Percentiles rank a stretch among this genome's conserved stretches.
phyloP scores from a whole-genome alignment of 2,113 vertebrate genomes.

The Paralichthys olivaceus region DNA sequence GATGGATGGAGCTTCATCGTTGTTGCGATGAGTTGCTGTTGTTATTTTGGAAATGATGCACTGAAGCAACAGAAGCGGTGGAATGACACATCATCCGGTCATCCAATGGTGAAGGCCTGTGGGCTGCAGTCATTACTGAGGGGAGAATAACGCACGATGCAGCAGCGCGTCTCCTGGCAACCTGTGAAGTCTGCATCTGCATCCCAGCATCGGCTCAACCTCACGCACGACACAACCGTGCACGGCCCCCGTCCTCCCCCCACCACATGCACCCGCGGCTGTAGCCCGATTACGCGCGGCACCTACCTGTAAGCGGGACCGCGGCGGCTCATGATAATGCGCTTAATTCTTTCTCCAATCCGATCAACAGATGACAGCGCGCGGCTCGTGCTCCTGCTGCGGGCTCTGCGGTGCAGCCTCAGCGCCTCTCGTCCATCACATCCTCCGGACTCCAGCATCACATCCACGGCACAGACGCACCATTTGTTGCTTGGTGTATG shows the following conservation, averaged over 20 bases:
- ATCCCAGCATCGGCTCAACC: constrained; percentile 32
- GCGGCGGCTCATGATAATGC: constrained; percentile 69
- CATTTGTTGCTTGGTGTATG: constrained; percentile 61
- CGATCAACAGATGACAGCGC: constrained; percentile 69
- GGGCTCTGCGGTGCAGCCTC: constrained; percentile 16
- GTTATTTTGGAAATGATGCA: constrained; percentile 17
- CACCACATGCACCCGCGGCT: neutral
- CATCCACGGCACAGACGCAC: constrained; percentile 36
- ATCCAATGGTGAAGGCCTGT: constrained; percentile 48
- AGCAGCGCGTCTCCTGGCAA: constrained; percentile 55
- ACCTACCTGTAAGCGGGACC: constrained; percentile 70
- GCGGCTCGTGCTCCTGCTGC: constrained; percentile 43
- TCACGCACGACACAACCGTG: no score
- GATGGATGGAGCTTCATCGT: neutral
- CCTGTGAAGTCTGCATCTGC: constrained; percentile 55
- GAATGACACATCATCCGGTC: constrained; percentile 39
- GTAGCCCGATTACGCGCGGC: neutral
- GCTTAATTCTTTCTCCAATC: constrained; percentile 62
- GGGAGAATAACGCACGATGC: constrained; percentile 32
- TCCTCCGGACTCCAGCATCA: constrained; percentile 39
- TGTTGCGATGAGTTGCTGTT: neutral
- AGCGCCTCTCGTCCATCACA: constrained; percentile 37
- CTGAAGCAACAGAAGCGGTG: constrained; percentile 38
- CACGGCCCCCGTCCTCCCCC: neutral
- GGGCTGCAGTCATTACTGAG: constrained; percentile 31